Percentiles rank a stretch among this genome's conserved stretches.
Evolutionary conservation across 1,140 invertebrate species (phyloP).

Genomic region (Spodoptera frugiperda): DNA sequence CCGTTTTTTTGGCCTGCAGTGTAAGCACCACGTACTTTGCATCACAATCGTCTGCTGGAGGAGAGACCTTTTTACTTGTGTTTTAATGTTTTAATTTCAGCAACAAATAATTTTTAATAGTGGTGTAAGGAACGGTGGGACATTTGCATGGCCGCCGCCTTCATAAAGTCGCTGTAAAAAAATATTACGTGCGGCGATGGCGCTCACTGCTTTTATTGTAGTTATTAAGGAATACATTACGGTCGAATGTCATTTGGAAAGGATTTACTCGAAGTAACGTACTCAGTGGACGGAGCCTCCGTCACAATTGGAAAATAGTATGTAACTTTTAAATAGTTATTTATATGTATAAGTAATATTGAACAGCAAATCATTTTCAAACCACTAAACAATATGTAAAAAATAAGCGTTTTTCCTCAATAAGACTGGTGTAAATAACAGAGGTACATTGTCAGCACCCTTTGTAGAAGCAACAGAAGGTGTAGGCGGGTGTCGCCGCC

Average conservation of each 20-base stretch:
- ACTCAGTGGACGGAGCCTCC: not conserved
- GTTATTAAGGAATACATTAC: slow-evolving; percentile 46
- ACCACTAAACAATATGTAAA: too few species aligned
- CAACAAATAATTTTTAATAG: slow-evolving; percentile 77
- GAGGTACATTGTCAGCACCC: not conserved
- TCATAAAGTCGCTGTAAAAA: slow-evolving; percentile 69
- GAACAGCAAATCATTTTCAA: too few species aligned
- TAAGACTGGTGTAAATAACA: not conserved
- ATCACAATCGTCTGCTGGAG: slow-evolving; percentile 75
- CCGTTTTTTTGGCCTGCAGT: slow-evolving; percentile 56
- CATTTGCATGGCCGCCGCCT: slow-evolving; percentile 71
- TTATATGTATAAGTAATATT: too few species aligned
- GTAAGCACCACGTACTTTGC: slow-evolving; percentile 64
- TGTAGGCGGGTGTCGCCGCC: slow-evolving; percentile 10
- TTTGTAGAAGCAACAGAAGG: not conserved
- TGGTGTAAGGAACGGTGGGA: slow-evolving; percentile 65
- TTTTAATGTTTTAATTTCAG: slow-evolving; percentile 79
- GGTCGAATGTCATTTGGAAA: slow-evolving; percentile 30
- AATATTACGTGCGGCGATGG: slow-evolving; percentile 43
- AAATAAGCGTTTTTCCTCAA: too few species aligned
- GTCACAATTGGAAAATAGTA: not conserved
- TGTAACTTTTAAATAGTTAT: too few species aligned
- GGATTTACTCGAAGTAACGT: slow-evolving; percentile 2
- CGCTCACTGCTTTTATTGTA: slow-evolving; percentile 48
- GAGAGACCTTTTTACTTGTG: slow-evolving; percentile 51